phyloP scores from a whole-genome alignment of 1,140 invertebrate species.

The Brachionus rubens region DNA sequence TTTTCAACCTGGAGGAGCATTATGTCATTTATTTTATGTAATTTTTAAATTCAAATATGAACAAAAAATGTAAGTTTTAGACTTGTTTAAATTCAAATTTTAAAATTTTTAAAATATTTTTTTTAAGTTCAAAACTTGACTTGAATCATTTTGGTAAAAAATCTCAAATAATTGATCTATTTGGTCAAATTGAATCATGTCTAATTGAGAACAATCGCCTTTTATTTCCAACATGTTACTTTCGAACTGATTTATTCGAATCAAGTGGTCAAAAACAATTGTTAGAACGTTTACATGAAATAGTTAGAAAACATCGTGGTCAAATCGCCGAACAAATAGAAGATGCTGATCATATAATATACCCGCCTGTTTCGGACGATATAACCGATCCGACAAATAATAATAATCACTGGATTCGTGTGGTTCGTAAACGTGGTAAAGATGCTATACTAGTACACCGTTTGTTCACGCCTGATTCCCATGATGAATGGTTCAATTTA shows the following conservation, averaged over 20 bases:
- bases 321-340: constrained; percentile 11
- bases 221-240: constrained; percentile 40
- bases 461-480: constrained; percentile 35
- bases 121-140: constrained; percentile 34
- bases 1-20: constrained; percentile 31
- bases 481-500: constrained; percentile 41
- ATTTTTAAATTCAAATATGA: constrained; percentile 36
- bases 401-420: constrained; percentile 29
- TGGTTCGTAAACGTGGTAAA: constrained; percentile 28
- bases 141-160: constrained; percentile 25
- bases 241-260: constrained; percentile 19
- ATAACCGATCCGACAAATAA: background rate
- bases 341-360: constrained; percentile 45
- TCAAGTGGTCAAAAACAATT: background rate
- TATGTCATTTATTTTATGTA: constrained; percentile 31
- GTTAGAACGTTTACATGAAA: background rate
- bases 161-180: constrained; percentile 37
- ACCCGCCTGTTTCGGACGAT: constrained; percentile 14
- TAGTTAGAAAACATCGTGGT: constrained; percentile 36
- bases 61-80: constrained; percentile 36
- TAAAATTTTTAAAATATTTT: background rate
- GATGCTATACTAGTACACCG: constrained; percentile 16
- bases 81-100: background rate
- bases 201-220: constrained; percentile 40
- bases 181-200: background rate